Conservation (phyloP, 2,888 invertebrate genomes). For the Eutolmus rufibarbis region DNA sequence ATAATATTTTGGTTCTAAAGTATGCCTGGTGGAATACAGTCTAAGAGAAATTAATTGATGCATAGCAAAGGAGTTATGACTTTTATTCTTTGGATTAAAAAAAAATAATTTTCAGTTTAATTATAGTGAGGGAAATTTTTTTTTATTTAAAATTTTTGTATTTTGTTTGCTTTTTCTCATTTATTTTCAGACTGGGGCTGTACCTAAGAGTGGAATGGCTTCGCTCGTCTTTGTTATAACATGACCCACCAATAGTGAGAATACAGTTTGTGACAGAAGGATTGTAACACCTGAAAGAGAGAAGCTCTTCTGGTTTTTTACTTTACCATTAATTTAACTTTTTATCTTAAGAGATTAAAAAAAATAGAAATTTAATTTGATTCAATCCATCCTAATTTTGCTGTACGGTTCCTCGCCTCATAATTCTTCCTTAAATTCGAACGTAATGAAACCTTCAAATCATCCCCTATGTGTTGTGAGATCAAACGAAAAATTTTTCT, state of each 20-base stretch:
- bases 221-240: slow-evolving; percentile 99
- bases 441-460: slow-evolving; percentile 8
- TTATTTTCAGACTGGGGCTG: slow-evolving; percentile 45
- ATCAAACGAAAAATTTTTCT: slow-evolving; percentile 15
- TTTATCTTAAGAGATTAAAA: not conserved
- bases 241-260: slow-evolving; percentile 98
- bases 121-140: not conserved
- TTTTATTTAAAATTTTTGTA: slow-evolving; percentile 34
- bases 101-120: not conserved
- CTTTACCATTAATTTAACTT: slow-evolving; percentile 16
- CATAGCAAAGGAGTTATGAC: slow-evolving; percentile 32
- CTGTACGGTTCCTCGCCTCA: not conserved
- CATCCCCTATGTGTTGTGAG: not conserved
- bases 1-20: slow-evolving; percentile 3
- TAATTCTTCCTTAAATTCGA: not conserved
- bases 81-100: slow-evolving; percentile 44
- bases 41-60: slow-evolving; percentile 8
- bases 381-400: not conserved
- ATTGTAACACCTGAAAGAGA: slow-evolving; percentile 95
- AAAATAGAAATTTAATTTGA: not conserved
- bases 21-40: slow-evolving; percentile 33
- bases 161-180: slow-evolving; percentile 36
- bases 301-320: slow-evolving; percentile 36
- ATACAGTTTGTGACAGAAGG: slow-evolving; percentile 98
- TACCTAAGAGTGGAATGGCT: slow-evolving; percentile 98